A percentile compares a stretch with the other conserved stretches of the same genome.
Evolutionary conservation across 1,140 invertebrate species (phyloP).

Genomic region (Dendroctonus ponderosae): DNA sequence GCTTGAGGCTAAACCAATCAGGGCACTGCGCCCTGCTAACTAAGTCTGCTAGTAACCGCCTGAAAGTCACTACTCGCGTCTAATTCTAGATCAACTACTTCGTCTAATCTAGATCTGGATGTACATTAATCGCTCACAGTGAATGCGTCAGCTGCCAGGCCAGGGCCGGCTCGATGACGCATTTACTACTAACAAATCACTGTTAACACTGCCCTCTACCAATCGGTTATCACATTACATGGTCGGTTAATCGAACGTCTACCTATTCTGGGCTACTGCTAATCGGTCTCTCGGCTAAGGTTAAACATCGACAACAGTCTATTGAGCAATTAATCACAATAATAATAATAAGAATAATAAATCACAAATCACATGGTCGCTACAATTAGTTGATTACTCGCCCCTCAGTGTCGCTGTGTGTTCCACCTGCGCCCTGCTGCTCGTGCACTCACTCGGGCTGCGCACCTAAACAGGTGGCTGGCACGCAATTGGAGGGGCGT

Average conservation of each 20-base stretch:
- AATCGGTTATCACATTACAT: neutral
- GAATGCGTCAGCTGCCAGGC: constrained; percentile 27
- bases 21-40: too few species aligned
- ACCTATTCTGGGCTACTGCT: constrained; percentile 12
- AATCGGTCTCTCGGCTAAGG: constrained; percentile 40
- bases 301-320: constrained; percentile 44
- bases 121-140: constrained; percentile 30
- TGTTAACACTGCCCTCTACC: constrained; percentile 17
- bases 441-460: too few species aligned
- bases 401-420: constrained; percentile 43
- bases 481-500: too few species aligned
- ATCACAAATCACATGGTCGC: constrained; percentile 33
- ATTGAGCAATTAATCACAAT: constrained; percentile 39
- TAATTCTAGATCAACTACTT: constrained; percentile 6
- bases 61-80: too few species aligned
- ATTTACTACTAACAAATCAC: constrained; percentile 35
- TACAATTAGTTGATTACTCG: constrained; percentile 48
- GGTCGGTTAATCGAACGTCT: constrained; percentile 1
- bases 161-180: constrained; percentile 6
- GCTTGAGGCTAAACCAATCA: too few species aligned
- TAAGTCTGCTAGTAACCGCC: too few species aligned
- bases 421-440: neutral
- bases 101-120: constrained; percentile 34
- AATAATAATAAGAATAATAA: constrained; percentile 32
- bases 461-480: too few species aligned